phyloP scores from a whole-genome alignment of 2,113 vertebrate species.

The Scortum barcoo region DNA sequence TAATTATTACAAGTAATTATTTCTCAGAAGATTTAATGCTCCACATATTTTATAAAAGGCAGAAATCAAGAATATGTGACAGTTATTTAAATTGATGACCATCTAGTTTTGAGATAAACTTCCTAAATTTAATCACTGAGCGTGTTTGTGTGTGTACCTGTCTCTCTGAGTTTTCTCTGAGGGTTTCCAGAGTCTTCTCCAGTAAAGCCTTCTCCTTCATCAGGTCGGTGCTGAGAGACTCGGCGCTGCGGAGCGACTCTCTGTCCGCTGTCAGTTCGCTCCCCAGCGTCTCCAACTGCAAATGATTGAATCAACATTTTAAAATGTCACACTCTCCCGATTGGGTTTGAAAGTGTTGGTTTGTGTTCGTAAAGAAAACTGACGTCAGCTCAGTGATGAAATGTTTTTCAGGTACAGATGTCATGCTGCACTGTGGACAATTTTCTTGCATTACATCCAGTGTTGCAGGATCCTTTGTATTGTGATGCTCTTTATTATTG shows the following conservation, averaged over 20 bases:
- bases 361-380: neutral
- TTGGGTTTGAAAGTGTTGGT: neutral
- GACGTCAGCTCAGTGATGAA: neutral
- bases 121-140: neutral
- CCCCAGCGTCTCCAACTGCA: constrained; percentile 91
- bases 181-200: constrained; percentile 93
- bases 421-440: neutral
- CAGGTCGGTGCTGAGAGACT: constrained; percentile 92
- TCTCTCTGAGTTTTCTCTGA: constrained; percentile 95
- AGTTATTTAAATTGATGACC: neutral
- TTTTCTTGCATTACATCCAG: neutral
- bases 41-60: neutral
- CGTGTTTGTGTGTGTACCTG: constrained; percentile 84
- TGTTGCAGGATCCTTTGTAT: neutral
- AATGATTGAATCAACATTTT: constrained; percentile 11
- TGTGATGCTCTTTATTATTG: neutral
- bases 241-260: constrained; percentile 90
- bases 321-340: neutral
- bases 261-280: constrained; percentile 89
- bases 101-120: neutral
- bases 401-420: neutral
- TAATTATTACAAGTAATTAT: neutral
- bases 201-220: constrained; percentile 97
- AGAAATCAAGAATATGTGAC: neutral
- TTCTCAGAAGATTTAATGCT: neutral